A percentile compares a stretch with the other conserved stretches of the same genome.
Conservation (phyloP, 1,140 invertebrate species). For the Vanessa tameamea region DNA sequence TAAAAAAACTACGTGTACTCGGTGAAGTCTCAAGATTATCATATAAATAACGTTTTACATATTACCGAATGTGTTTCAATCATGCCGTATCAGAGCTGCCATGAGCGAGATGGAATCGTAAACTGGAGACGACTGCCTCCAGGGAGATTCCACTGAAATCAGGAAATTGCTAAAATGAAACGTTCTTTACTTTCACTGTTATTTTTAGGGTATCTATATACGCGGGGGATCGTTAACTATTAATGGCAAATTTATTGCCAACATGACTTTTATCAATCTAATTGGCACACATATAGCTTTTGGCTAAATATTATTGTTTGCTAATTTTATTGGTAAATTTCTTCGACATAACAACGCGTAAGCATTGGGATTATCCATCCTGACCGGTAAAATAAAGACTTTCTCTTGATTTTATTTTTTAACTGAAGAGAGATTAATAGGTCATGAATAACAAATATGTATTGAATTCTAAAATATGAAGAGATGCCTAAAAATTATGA, state of each 20-base stretch:
- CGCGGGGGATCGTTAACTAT: background rate
- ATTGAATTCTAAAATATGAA: too few species aligned
- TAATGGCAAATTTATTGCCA: background rate
- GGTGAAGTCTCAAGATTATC: conserved; percentile 12
- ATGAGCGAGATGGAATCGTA: conserved; percentile 45
- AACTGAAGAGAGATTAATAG: too few species aligned
- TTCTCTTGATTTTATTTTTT: too few species aligned
- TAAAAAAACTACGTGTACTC: background rate
- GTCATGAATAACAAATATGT: too few species aligned
- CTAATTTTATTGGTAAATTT: too few species aligned
- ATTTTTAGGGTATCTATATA: conserved; percentile 25
- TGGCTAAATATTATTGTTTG: too few species aligned
- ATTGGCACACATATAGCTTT: too few species aligned
- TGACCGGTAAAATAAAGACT: too few species aligned
- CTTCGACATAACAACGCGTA: too few species aligned
- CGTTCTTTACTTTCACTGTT: conserved; percentile 28
- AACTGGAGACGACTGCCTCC: conserved; percentile 34
- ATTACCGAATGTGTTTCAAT: conserved; percentile 42
- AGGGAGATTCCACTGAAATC: conserved; percentile 38
- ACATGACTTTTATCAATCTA: background rate
- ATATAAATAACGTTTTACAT: conserved; percentile 31
- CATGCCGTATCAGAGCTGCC: conserved; percentile 38
- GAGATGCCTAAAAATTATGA: too few species aligned
- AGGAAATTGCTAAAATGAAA: conserved; percentile 51
- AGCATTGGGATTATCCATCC: too few species aligned